Conservation (phyloP, 2,797 vertebrate genomes). For the Sebastolobus altivelis region DNA sequence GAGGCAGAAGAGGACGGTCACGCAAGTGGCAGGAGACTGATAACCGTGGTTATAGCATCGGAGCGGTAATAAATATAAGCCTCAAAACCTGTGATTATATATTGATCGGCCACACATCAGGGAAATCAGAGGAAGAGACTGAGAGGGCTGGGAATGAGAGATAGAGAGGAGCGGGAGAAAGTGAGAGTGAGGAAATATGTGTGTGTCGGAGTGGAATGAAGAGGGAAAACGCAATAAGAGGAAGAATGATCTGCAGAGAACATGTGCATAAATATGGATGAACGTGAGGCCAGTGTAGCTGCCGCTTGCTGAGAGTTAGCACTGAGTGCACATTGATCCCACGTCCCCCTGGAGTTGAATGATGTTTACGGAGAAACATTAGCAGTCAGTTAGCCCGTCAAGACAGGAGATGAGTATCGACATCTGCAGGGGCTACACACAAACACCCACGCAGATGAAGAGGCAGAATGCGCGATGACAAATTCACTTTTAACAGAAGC, state of each 20-base stretch:
- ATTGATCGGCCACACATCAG: constrained; percentile 75
- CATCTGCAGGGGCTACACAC: constrained; percentile 54
- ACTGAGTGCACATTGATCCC: constrained; percentile 70
- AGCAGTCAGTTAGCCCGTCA: constrained; percentile 74
- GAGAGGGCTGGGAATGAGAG: constrained; percentile 38
- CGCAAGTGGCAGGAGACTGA: constrained; percentile 59
- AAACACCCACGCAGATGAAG: constrained; percentile 2
- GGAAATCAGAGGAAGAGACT: constrained; percentile 84
- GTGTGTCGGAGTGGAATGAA: constrained; percentile 51
- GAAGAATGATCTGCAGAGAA: constrained; percentile 54
- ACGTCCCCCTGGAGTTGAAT: constrained; percentile 46
- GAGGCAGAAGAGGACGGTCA: constrained; percentile 44
- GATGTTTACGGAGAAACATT: constrained; percentile 80
- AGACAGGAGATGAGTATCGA: constrained; percentile 76
- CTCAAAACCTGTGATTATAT: constrained; percentile 78
- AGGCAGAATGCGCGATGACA: constrained; percentile 30
- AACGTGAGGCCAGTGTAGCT: constrained; percentile 32
- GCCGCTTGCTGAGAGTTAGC: constrained; percentile 41
- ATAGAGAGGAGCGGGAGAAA: constrained; percentile 29
- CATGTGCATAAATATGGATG: constrained; percentile 78
- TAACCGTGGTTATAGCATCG: constrained; percentile 51
- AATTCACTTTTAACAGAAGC: constrained; percentile 19
- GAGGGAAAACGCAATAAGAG: constrained; percentile 48
- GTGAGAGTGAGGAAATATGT: constrained; percentile 28
- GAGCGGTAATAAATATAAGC: constrained; percentile 71